Evolutionary conservation across 2,888 invertebrate genomes (phyloP), one percentile per base, ranked within the genome.

Genomic region (Oligia latruncula): DNA sequence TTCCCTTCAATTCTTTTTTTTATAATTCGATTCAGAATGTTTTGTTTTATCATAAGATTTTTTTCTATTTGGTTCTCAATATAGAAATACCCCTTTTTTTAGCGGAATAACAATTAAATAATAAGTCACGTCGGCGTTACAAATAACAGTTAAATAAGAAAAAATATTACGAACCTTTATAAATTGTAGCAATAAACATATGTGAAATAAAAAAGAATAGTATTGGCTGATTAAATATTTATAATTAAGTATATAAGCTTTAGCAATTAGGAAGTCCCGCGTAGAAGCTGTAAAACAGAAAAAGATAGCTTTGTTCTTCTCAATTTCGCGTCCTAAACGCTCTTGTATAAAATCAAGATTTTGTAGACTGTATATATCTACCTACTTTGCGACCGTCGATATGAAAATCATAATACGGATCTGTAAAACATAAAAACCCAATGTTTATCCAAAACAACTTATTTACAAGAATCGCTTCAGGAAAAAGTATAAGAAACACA

Each of bases 381-480:
- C 29, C 29, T 29, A 55, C 55, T 20, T 55, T 55, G 55, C 55
- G 20, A 8, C 8, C 0, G 55, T 55, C 8, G 8, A 58, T 20
- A 23, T 20, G 2, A 35, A 76, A 64, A 70, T 23, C 46, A 0
- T 17, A 58, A 40, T 46, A 64, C 17, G 4, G 17, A 23, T 35
- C 40, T 15, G 17, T 40, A 23, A 66, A 29, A 46, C 3, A 64
- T 6, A 76, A 79, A 84, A 74, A 81, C 71, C 71, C 74, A 62
- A 62, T 67, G n/a, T 5, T 62, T 60, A 40, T 43, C 6, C 23
- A 23, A 74, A 71, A 55, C 6, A 43, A 52, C 4, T 4, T 8
- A 60, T 52, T 84, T 20, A 77, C 20, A 65, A 84, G 84, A 84
- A 84, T 72, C 67, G 67, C 40, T 74, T 60, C 81, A 84, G 84